Evolutionary conservation across 2,888 invertebrate species (phyloP), one percentile per base, ranked within the genome.

Genomic region (Caenorhabditis doughertyi): DNA sequence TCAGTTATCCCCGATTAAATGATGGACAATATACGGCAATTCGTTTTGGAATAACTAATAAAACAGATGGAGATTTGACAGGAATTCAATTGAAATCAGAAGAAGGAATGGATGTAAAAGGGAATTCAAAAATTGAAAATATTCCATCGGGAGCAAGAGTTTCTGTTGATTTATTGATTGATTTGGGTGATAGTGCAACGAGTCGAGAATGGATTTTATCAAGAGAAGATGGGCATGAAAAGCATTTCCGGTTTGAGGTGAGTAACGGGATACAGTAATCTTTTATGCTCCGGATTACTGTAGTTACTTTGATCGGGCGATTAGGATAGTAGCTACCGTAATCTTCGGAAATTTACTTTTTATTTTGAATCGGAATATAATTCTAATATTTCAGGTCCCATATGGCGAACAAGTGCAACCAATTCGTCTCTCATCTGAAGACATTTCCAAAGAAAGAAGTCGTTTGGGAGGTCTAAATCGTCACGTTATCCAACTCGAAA

Each of bases 321-420:
- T n/a, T n/a, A n/a, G n/a, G n/a, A n/a, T n/a, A n/a, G n/a, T n/a
- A 16, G 44, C 44, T 32, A 32, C 32, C 4, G 5, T 44, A 44
- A 44, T 44, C 44, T 16, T n/a, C 44, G 39, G n/a, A n/a, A n/a
- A 32, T 32, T 9, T 9, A 4, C 32, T 32, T 32, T 32, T 32
- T 32, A 4, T n/a, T n/a, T n/a, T n/a, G n/a, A n/a, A n/a, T n/a
- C n/a, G n/a, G n/a, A n/a, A n/a, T n/a, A 9, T 32, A 8, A 39
- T 18, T 9, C 13, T 21, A n/a, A n/a, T n/a, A n/a, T 53, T 79
- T 3, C 44, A 85, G 85, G 74, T 87, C 18, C 86, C 87, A 21
- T 79, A 86, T 16, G 86, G 86, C 4, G 87, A 87, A 64, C 87
- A 87, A 84, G 82, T 87, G 35, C 86, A 87, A 67, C 82, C 84